Evolutionary conservation across 1,140 invertebrate species (phyloP), one percentile per base, ranked within the genome.

Genomic region (Brachionus angularis): DNA sequence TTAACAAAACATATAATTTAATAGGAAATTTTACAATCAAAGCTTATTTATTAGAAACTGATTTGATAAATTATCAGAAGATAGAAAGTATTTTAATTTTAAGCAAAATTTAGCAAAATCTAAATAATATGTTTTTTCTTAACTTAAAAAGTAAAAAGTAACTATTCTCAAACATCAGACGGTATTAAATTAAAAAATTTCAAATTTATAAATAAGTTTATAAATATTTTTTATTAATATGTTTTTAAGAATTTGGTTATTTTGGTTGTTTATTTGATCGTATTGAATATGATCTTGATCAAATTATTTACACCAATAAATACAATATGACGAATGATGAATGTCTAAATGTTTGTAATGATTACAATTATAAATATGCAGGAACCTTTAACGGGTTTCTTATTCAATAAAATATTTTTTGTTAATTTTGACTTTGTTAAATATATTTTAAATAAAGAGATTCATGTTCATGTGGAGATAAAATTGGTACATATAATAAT

Each of bases 241-340:
- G n/a, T n/a, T n/a, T n/a, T n/a, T n/a, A n/a, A n/a, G n/a, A n/a
- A n/a, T 31, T 31, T 53, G 25, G 33, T 3, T 53, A 53, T 18
- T 29, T 31, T 31, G 50, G 50, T 53, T 53, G 50, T 53, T 53
- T 31, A n/a, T 53, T 31, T 53, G 50, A 53, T 16, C 29, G 29
- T 31, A 12, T 31, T 1, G 27, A 25, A 3, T 53, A 31, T 33
- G 50, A 53, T 10, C 29, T 53, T 3, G 31, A 33, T 16, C 27
- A 53, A 3, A 25, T 33, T 3, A 29, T 53, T 16, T 53, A 31
- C 16, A n/a, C 18, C 10, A 33, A 53, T 33, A 29, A 29, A 14
- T 2, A n/a, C 5, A 53, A 53, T 7, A 53, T 53, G 50, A 33
- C 50, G 1, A 53, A 53, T 10, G 21, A 7, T 3, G 14, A 27